A percentile compares a stretch with the other conserved stretches of the same genome.
phyloP scores from a whole-genome alignment of 2,888 invertebrate species.

The Incurvaria masculella region DNA sequence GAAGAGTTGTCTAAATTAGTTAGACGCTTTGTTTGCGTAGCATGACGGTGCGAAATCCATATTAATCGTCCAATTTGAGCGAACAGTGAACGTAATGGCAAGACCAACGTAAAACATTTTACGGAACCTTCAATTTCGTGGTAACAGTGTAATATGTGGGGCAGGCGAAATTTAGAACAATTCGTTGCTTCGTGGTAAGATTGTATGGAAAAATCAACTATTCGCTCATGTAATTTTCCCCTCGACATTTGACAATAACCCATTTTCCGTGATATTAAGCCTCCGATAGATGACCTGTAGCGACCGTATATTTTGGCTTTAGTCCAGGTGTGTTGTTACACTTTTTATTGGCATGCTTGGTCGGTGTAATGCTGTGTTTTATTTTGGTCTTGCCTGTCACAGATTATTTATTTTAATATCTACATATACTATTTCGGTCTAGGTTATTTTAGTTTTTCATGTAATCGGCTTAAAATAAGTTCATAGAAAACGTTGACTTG shows the following conservation, averaged over 20 bases:
- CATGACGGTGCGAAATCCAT: background rate
- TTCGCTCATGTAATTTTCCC: background rate
- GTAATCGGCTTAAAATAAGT: too few relatives aligned
- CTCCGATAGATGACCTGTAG: background rate
- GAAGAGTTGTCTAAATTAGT: background rate
- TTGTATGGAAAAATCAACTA: too few relatives aligned
- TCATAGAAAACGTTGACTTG: too few relatives aligned
- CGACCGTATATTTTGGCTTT: background rate
- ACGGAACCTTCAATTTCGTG: too few relatives aligned
- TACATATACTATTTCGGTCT: background rate
- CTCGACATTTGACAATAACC: background rate
- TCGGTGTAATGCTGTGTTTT: background rate
- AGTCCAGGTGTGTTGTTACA: background rate
- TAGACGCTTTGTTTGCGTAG: background rate
- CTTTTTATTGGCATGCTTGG: background rate
- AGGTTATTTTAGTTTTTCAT: background rate
- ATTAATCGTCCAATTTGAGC: background rate
- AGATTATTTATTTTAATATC: background rate
- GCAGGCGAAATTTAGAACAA: background rate
- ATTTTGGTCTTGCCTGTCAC: background rate
- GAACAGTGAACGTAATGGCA: slow-evolving; percentile 1
- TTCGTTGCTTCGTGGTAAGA: too few relatives aligned
- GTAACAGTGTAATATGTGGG: background rate
- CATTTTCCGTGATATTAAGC: background rate
- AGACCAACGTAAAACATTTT: background rate